Conservation (phyloP, 2,888 invertebrate species). For the Lagria hirta region DNA sequence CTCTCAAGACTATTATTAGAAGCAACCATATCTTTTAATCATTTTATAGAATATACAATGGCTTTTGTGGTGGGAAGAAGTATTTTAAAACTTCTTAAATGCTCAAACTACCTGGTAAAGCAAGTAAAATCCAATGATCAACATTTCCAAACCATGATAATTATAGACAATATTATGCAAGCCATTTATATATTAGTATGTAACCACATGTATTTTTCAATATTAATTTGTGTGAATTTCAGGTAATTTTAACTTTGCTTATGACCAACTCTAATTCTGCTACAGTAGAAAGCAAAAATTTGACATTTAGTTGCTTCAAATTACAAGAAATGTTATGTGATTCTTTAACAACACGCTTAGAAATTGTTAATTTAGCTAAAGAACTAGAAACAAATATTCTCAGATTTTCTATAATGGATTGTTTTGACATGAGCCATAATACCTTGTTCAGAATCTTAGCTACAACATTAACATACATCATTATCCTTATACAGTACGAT, state of each 20-base stretch:
- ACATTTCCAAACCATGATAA: background rate
- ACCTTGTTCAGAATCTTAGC: slow-evolving; percentile 21
- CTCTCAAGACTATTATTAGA: background rate
- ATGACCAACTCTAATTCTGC: background rate
- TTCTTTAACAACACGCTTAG: too few species aligned
- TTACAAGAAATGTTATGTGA: slow-evolving; percentile 14
- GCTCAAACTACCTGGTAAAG: background rate
- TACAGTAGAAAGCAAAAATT: background rate
- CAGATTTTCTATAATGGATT: slow-evolving; percentile 22
- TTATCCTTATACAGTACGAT: slow-evolving; percentile 12
- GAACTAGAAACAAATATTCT: slow-evolving; percentile 10
- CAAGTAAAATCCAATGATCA: too few species aligned
- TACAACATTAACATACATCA: slow-evolving; percentile 24
- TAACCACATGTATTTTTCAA: too few species aligned
- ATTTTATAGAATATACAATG: slow-evolving; percentile 3
- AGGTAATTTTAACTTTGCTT: too few species aligned
- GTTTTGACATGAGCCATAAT: slow-evolving; percentile 22
- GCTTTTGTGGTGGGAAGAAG: background rate
- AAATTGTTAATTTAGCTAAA: too few species aligned
- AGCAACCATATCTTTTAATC: background rate
- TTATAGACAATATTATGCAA: background rate
- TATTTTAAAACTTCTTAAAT: background rate
- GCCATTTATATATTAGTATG: too few species aligned
- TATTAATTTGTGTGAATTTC: too few species aligned
- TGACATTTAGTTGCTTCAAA: slow-evolving; percentile 10